Evolutionary conservation across 2,113 vertebrate genomes (phyloP).

Genomic region (Poeciliopsis occidentalis): DNA sequence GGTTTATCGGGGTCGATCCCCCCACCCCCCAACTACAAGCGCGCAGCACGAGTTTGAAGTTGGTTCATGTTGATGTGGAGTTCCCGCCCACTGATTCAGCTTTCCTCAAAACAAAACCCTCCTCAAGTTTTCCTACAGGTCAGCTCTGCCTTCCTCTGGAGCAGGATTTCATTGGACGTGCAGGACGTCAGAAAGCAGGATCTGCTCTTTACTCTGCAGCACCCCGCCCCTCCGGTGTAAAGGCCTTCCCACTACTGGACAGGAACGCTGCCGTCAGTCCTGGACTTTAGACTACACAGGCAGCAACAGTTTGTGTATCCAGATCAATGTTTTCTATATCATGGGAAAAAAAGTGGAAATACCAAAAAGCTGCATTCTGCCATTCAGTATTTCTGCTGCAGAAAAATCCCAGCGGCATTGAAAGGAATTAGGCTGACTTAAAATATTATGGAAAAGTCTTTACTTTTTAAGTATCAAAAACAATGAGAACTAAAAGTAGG

Average conservation of each 20-base stretch:
- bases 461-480: no score
- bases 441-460: no score
- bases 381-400: not conserved
- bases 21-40: slow-evolving; percentile 2
- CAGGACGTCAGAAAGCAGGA: slow-evolving; percentile 49
- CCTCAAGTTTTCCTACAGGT: not conserved
- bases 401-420: not conserved
- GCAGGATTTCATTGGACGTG: slow-evolving; percentile 44
- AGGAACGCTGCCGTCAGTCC: slow-evolving; percentile 2
- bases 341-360: not conserved
- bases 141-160: slow-evolving; percentile 7
- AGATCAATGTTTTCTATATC: slow-evolving; percentile 3
- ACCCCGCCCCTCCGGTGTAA: slow-evolving; percentile 63
- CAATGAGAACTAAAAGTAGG: no score
- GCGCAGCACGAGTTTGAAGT: slow-evolving; percentile 46
- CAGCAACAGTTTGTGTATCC: not conserved
- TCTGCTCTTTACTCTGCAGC: slow-evolving; percentile 26
- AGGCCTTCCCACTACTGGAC: slow-evolving; percentile 54
- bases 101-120: slow-evolving; percentile 16
- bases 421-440: no score
- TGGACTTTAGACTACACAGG: slow-evolving; percentile 59
- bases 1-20: slow-evolving; percentile 25
- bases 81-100: slow-evolving; percentile 19
- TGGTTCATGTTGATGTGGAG: slow-evolving; percentile 45
- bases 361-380: not conserved